Conservation (phyloP, 2,113 vertebrate genomes). For the Dascyllus trimaculatus region DNA sequence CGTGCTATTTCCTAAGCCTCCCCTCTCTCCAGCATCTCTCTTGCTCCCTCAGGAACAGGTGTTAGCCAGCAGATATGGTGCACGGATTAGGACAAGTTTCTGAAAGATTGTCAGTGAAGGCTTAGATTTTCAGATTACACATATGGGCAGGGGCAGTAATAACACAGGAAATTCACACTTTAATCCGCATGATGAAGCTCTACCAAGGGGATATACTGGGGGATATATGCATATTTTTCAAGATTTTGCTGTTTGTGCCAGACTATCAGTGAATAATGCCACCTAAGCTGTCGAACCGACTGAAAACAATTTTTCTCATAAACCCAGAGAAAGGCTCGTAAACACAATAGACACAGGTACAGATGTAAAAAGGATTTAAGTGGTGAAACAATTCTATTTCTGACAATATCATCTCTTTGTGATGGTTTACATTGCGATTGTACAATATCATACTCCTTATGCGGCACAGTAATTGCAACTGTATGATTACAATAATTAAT, state of each 20-base stretch:
- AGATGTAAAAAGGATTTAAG: slow-evolving; percentile 11
- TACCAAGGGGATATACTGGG: slow-evolving; percentile 16
- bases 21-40: not conserved
- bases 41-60: slow-evolving; percentile 68
- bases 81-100: slow-evolving; percentile 71
- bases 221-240: slow-evolving; percentile 43
- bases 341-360: slow-evolving; percentile 10
- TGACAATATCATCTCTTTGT: slow-evolving; percentile 32
- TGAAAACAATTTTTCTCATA: slow-evolving; percentile 38
- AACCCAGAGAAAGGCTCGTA: slow-evolving; percentile 10
- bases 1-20: slow-evolving; percentile 13
- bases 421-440: slow-evolving; percentile 13
- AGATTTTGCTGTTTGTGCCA: slow-evolving; percentile 35
- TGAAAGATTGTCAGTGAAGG: slow-evolving; percentile 56
- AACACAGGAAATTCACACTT: slow-evolving; percentile 71
- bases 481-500: slow-evolving; percentile 56
- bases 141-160: slow-evolving; percentile 56
- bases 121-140: slow-evolving; percentile 75
- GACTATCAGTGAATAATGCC: slow-evolving; percentile 54
- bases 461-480: slow-evolving; percentile 42
- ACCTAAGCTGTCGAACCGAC: slow-evolving; percentile 63
- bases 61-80: slow-evolving; percentile 56
- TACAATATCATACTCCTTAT: slow-evolving; percentile 29
- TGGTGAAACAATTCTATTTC: slow-evolving; percentile 27
- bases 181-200: slow-evolving; percentile 69